A percentile compares a stretch with the other conserved stretches of the same genome.
These are phyloP conservation scores for Saccostrea glomerata DNA, from an alignment of 1,140 invertebrate species.

Conservation along the genomic window DNA sequence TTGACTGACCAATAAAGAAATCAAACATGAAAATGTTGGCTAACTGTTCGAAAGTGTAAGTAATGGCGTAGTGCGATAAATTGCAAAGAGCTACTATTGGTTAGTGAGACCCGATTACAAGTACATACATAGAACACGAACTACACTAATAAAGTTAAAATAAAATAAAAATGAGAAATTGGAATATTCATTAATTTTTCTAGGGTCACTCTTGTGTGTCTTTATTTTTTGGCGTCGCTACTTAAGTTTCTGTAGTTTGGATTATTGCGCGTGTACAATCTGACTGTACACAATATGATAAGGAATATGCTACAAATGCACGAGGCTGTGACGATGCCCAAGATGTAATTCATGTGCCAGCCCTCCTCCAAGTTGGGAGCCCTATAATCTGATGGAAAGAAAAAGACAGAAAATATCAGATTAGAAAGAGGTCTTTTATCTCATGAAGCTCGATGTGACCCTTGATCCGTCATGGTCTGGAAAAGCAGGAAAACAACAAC, in stretches of 20 bases:
- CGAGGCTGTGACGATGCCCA: not conserved
- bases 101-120: too few species aligned
- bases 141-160: too few species aligned
- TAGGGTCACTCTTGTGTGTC: not conserved
- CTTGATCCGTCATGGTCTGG: conserved; percentile 1
- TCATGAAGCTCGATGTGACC: not conserved
- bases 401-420: conserved; percentile 1
- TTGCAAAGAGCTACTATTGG: too few species aligned
- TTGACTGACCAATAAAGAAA: too few species aligned
- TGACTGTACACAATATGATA: not conserved
- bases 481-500: not conserved
- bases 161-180: not conserved
- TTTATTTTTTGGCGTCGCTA: not conserved
- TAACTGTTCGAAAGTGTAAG: too few species aligned
- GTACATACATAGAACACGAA: too few species aligned
- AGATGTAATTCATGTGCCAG: conserved; percentile 32
- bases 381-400: conserved; percentile 33
- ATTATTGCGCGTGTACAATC: conserved; percentile 12
- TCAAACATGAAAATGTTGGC: too few species aligned
- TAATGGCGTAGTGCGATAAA: too few species aligned
- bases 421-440: not conserved
- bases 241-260: not conserved
- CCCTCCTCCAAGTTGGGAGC: conserved; percentile 10
- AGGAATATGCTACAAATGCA: conserved; percentile 10
- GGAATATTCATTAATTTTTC: not conserved